Evolutionary conservation across 2,888 invertebrate species (phyloP).

Genomic region (Hyppa rectilinea): DNA sequence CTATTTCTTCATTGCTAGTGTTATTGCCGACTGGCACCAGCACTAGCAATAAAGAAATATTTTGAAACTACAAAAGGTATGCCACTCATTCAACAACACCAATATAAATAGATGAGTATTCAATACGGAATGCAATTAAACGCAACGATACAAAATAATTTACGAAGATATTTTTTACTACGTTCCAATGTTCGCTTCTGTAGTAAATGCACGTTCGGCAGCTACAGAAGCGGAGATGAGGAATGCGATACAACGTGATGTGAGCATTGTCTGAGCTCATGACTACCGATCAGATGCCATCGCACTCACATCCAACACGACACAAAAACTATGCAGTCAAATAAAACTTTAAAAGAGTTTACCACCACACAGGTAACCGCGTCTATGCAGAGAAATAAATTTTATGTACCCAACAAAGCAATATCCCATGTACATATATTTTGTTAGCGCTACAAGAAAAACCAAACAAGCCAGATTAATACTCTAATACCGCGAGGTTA

Average conservation of each 20-base stretch:
- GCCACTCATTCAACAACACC: conserved; percentile 7
- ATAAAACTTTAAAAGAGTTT: conserved; percentile 63
- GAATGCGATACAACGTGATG: conserved; percentile 78
- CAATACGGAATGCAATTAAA: conserved; percentile 35
- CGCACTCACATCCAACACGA: conserved; percentile 64
- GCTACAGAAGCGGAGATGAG: conserved; percentile 76
- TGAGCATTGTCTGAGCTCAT: conserved; percentile 77
- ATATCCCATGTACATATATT: conserved; percentile 55
- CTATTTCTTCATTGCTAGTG: no score
- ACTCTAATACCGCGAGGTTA: conserved; percentile 80
- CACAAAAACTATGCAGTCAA: conserved; percentile 67
- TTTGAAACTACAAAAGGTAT: background rate
- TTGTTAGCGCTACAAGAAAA: conserved; percentile 63
- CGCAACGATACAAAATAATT: conserved; percentile 22
- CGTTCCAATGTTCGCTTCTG: conserved; percentile 57
- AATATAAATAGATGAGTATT: conserved; percentile 2
- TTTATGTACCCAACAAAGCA: conserved; percentile 52
- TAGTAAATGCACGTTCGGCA: conserved; percentile 67
- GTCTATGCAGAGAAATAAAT: conserved; percentile 59
- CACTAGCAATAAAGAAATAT: background rate
- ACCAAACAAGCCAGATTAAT: conserved; percentile 74
- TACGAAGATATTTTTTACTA: conserved; percentile 38
- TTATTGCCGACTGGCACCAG: background rate
- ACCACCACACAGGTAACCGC: conserved; percentile 61
- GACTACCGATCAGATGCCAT: conserved; percentile 75